Evolutionary conservation across 1,140 invertebrate genomes (phyloP), one percentile per base, ranked within the genome.

Genomic region (Drosophila lowei): DNA sequence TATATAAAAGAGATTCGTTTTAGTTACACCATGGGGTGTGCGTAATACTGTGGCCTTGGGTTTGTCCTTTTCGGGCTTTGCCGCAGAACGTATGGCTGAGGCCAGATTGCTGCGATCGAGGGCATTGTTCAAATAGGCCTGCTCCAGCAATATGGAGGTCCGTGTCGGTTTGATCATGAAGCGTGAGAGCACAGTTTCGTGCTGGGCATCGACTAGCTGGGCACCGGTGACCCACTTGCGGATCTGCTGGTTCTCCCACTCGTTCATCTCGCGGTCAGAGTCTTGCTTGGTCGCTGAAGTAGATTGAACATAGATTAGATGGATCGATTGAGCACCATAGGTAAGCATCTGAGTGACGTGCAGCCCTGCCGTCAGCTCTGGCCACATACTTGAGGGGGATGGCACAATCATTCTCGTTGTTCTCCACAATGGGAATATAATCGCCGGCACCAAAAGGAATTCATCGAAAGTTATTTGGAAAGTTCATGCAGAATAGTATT

Each of bases 171-270:
- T 91, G 16, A 91, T 91, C 73, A 91, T 89, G 11, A 91, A 92
- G 16, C 90, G 79, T 18, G 91, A 91, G 0, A 91, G 61, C n/a
- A 90, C 89, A 0, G 91, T 89, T 48, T 91, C 92, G 66, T 92
- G 91, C 62, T 92, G 91, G 7, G 92, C 91, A 71, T 90, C 89
- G 11, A 92, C 91, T 49, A 92, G 60, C 57, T 91, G 89, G 61
- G 95, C 94, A 71, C 95, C 95, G 4, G 96, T 97, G 42, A 98
- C 97, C 42, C 96, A 98, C 93, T 99, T 99, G 81, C 96, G 94
- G 86, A 99, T 97, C 92, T 99, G 98, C 86, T 96, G 95, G 78
- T 95, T 95, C 92, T 98, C 98, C 97, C 97, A 99, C 92, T 97
- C 96, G 83, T 97, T 96, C 62, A 95, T 94, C 90, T 97, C 96